These are phyloP conservation scores for Drosophila ustulata DNA, from an alignment of 2,888 invertebrate genomes.

Conservation along the genomic window DNA sequence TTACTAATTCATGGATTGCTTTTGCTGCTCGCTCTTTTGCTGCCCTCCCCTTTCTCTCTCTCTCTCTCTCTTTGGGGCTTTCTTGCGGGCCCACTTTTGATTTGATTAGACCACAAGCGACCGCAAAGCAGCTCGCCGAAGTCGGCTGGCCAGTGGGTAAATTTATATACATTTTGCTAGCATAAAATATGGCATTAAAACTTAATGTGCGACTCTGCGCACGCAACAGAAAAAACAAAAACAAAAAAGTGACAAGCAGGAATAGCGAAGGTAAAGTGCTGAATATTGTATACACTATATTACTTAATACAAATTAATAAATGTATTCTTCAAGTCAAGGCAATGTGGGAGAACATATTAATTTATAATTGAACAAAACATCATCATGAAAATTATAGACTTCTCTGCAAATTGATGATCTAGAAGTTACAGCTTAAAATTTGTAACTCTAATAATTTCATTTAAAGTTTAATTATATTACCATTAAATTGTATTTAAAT, in stretches of 20 bases:
- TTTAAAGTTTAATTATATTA: too few relatives aligned
- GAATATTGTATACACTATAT: slow-evolving; percentile 1
- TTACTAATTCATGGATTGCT: slow-evolving; percentile 65
- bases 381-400: too few relatives aligned
- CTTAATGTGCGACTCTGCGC: slow-evolving; percentile 70
- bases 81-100: slow-evolving; percentile 54
- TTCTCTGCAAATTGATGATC: too few relatives aligned
- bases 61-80: slow-evolving; percentile 32
- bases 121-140: slow-evolving; percentile 36
- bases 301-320: background rate
- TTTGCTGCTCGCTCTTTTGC: slow-evolving; percentile 25
- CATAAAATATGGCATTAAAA: slow-evolving; percentile 80
- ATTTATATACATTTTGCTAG: slow-evolving; percentile 74
- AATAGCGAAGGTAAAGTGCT: background rate
- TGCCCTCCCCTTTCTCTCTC: slow-evolving; percentile 25
- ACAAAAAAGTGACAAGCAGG: slow-evolving; percentile 1
- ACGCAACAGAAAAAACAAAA: slow-evolving; percentile 42
- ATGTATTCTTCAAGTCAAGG: background rate
- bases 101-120: slow-evolving; percentile 65
- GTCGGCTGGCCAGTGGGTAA: slow-evolving; percentile 54
- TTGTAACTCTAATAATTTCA: too few relatives aligned
- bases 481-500: too few relatives aligned
- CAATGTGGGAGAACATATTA: too few relatives aligned
- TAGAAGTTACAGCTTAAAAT: too few relatives aligned
- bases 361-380: too few relatives aligned